Base-by-base conservation (phyloP, 2,113 vertebrate genomes). In the Todiramphus chloris region DNA sequence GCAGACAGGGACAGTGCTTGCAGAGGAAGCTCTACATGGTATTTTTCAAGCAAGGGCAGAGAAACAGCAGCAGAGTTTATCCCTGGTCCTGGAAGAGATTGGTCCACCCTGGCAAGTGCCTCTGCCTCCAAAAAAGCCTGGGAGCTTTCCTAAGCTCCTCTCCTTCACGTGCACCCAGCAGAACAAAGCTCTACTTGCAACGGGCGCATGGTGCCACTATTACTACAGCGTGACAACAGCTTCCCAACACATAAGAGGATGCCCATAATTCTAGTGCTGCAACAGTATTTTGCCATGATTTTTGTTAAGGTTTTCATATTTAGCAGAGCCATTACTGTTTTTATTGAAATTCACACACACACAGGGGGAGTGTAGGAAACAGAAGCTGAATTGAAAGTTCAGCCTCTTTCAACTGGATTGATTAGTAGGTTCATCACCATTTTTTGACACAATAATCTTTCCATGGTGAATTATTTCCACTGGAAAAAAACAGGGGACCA, bases 381-480 rank as follows among this genome's bases (percentile, higher is more conserved):
- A 88, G 33, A 85, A 53, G 50, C 27, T 60, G 56, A 96, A 97
- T 37, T 92, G 28, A 86, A 96, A 70, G 90, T 97, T 96, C 73
- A 94, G 87, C 82, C 87, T 94, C 89, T 84, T 96, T 95, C 86
- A 89, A 77, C 92, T 91, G 80, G 76, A 86, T 96, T 95, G 94
- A 88, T 96, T 91, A 89, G 83, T 60, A 96, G 80, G 75, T 94
- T 92, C 89, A 93, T 96, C 88, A 79, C 93, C 31, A 78, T 55
- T 77, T 97, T 92, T 92, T 96, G 91, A 96, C 92, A 96, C 88
- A 97, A 92, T 97, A 96, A 96, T 96, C 89, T 92, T 95, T 93
- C 82, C 72, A 90, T 0, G 30, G 63, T 94, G 89, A 97, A 97
- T 95, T 96, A 97, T 91, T 97, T 97, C 87, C 92, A 87, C 83